Evolutionary conservation across 2,888 invertebrate genomes (phyloP).

Genomic region (Platypus cylindrus): DNA sequence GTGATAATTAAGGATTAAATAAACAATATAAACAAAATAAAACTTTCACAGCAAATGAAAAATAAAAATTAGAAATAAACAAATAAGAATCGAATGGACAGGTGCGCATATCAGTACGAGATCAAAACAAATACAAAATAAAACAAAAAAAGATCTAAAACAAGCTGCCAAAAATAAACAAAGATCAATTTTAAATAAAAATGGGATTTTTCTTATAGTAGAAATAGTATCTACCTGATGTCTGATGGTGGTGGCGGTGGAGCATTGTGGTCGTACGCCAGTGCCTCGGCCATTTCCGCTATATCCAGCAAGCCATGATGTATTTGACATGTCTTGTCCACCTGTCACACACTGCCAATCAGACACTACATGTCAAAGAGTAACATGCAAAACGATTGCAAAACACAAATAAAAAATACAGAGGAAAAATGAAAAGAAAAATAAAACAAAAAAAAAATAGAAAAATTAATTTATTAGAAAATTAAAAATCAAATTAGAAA

Average conservation of each 20-base stretch:
- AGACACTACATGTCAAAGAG: slow-evolving; percentile 26
- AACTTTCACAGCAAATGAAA: no score
- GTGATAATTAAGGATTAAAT: no score
- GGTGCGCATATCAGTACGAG: slow-evolving; percentile 3
- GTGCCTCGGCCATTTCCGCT: slow-evolving; percentile 10
- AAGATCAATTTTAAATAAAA: no score
- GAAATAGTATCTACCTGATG: slow-evolving; percentile 27
- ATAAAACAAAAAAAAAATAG: no score
- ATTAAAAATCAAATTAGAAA: no score
- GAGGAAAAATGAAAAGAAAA: not conserved
- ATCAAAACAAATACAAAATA: slow-evolving; percentile 2
- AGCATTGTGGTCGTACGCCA: slow-evolving; percentile 30
- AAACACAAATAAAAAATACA: not conserved
- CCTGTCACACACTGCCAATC: slow-evolving; percentile 29
- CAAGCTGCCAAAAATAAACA: no score
- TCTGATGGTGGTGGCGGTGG: slow-evolving; percentile 32
- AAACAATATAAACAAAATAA: no score
- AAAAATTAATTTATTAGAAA: no score
- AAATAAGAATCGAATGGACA: no score
- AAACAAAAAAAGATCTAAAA: slow-evolving; percentile 3
- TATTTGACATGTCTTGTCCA: slow-evolving; percentile 24
- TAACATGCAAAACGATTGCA: slow-evolving; percentile 11
- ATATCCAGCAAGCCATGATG: slow-evolving; percentile 16
- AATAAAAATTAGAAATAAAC: no score
- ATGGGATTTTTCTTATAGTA: no score